Percentiles rank a stretch among this genome's conserved stretches.
Conservation (phyloP, 2,888 invertebrate species). For the Polylopha cassiicola region DNA sequence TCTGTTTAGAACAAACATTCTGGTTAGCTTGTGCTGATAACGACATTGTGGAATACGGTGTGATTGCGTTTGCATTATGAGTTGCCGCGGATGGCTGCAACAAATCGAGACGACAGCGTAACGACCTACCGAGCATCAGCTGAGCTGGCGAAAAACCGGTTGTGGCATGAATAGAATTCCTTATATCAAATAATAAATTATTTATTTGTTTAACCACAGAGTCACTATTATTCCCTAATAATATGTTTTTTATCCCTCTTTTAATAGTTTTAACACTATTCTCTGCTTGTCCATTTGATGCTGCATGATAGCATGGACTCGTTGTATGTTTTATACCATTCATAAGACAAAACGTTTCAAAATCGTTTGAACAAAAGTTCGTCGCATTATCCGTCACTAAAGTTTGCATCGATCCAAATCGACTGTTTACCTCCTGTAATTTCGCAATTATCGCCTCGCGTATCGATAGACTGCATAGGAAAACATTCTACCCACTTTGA, state of each 20-base stretch:
- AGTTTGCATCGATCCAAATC: constrained; percentile 5
- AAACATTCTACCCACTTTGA: constrained; percentile 18
- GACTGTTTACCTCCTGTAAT: constrained; percentile 3
- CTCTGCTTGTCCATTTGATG: constrained; percentile 22
- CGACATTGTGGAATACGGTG: not conserved
- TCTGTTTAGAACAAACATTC: constrained; percentile 18
- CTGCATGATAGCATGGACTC: constrained; percentile 11
- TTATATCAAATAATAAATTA: constrained; percentile 21
- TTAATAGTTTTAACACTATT: constrained; percentile 25
- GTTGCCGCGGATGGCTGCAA: not conserved
- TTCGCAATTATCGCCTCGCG: not conserved
- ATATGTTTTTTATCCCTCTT: constrained; percentile 20
- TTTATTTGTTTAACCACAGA: constrained; percentile 14
- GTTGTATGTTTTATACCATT: constrained; percentile 16
- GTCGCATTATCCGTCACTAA: constrained; percentile 15
- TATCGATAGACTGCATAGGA: constrained; percentile 1
- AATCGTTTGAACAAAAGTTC: constrained; percentile 3
- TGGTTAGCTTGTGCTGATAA: constrained; percentile 2
- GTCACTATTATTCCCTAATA: not conserved
- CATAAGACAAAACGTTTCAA: constrained; percentile 2
- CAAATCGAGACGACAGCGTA: constrained; percentile 21
- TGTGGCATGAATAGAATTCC: constrained; percentile 21
- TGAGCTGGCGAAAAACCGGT: constrained; percentile 23
- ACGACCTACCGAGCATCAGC: constrained; percentile 19
- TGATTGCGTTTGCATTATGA: not conserved